Evolutionary conservation across 1,140 invertebrate species (phyloP).

Genomic region (Pseudomyrmex flavicornis): DNA sequence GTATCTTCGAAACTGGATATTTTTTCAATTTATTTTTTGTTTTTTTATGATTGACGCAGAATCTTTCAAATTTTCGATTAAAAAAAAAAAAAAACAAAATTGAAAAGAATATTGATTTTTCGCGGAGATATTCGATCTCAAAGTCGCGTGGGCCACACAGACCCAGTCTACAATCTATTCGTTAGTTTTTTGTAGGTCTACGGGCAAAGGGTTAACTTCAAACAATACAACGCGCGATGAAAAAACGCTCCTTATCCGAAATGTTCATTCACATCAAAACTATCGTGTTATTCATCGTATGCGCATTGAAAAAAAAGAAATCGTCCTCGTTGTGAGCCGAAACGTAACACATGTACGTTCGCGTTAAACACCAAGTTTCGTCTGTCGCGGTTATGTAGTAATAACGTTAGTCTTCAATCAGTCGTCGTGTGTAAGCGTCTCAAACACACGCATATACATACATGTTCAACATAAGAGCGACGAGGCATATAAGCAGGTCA

Average conservation of each 20-base stretch:
- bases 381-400: constrained; percentile 1
- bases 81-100: no score
- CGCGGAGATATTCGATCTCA: no score
- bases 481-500: constrained; percentile 63
- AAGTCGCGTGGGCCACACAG: no score
- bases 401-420: constrained; percentile 39
- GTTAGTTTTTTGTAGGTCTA: no score
- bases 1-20: no score
- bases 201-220: background rate
- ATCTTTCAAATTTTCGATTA: no score
- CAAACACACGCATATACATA: background rate
- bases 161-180: no score
- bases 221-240: background rate
- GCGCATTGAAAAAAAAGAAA: constrained; percentile 7
- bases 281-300: background rate
- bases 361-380: constrained; percentile 34
- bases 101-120: no score
- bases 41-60: no score
- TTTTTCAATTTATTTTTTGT: no score
- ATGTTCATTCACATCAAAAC: background rate
- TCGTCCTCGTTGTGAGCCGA: constrained; percentile 52
- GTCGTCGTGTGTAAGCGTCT: constrained; percentile 44
- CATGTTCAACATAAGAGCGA: constrained; percentile 52
- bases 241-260: background rate
- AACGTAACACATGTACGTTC: constrained; percentile 47